Percentiles rank a stretch among this genome's conserved stretches.
These are phyloP conservation scores for Leucopternis melanops DNA, from an alignment of 2,113 vertebrate species.

Conservation along the genomic window DNA sequence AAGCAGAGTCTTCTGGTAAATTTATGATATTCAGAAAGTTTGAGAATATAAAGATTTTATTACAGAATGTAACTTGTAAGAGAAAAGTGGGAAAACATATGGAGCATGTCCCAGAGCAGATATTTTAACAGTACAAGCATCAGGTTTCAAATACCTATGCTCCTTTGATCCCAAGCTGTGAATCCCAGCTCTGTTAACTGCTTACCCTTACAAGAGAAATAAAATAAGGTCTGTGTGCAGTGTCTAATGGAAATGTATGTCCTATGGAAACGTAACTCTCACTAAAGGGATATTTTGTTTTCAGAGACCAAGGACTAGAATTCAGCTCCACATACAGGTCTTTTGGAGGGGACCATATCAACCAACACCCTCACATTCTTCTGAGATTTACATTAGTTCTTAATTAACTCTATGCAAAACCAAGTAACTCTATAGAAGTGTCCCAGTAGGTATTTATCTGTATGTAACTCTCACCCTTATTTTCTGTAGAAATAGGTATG, in stretches of 20 bases:
- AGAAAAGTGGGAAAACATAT: neutral
- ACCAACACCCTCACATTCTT: neutral
- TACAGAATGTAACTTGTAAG: neutral
- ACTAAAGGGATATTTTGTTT: neutral
- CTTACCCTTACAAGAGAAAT: neutral
- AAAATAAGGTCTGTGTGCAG: neutral
- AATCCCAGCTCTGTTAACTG: slow-evolving; percentile 10
- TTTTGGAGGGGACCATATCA: neutral
- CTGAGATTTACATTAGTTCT: neutral
- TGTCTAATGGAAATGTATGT: neutral
- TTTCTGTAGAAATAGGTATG: neutral
- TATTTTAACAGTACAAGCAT: neutral
- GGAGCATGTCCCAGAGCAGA: neutral
- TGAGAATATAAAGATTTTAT: neutral
- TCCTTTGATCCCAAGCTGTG: slow-evolving; percentile 37
- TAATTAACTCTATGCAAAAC: neutral
- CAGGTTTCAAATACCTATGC: slow-evolving; percentile 6
- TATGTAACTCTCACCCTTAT: neutral
- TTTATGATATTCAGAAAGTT: neutral
- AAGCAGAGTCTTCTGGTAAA: neutral
- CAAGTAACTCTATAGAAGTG: neutral
- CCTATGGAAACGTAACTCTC: neutral
- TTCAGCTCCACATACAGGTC: neutral
- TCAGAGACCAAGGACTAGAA: neutral
- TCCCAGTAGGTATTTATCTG: neutral